Evolutionary conservation across 2,113 vertebrate genomes (phyloP).

Genomic region (Taurulus bubalis): DNA sequence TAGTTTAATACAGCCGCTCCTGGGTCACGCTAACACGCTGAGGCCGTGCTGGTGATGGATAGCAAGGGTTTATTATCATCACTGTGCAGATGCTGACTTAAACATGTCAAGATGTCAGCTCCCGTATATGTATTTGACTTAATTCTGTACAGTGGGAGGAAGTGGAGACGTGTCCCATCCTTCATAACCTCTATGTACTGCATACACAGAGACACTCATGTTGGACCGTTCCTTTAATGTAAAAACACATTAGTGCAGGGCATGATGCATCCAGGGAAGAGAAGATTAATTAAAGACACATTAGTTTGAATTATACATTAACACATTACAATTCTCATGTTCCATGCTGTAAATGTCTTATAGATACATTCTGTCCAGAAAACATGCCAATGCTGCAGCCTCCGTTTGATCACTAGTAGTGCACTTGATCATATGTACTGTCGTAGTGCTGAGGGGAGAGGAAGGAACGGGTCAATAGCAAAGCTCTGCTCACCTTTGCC

Average conservation of each 20-base stretch:
- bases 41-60: background rate
- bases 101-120: background rate
- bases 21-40: background rate
- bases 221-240: background rate
- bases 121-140: background rate
- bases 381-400: background rate
- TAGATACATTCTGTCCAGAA: background rate
- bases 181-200: background rate
- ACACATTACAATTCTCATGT: background rate
- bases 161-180: background rate
- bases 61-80: background rate
- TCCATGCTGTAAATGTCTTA: background rate
- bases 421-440: slow-evolving; percentile 41
- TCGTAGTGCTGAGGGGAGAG: slow-evolving; percentile 18
- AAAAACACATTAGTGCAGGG: background rate
- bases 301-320: background rate
- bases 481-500: slow-evolving; percentile 59
- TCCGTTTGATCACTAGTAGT: background rate
- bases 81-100: background rate
- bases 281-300: background rate
- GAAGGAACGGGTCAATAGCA: slow-evolving; percentile 10
- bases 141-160: background rate
- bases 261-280: background rate
- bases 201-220: background rate
- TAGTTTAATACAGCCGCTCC: background rate